These are phyloP conservation scores for Phallusia fumigata DNA, from an alignment of 23 tunicate species.

Conservation along the genomic window DNA sequence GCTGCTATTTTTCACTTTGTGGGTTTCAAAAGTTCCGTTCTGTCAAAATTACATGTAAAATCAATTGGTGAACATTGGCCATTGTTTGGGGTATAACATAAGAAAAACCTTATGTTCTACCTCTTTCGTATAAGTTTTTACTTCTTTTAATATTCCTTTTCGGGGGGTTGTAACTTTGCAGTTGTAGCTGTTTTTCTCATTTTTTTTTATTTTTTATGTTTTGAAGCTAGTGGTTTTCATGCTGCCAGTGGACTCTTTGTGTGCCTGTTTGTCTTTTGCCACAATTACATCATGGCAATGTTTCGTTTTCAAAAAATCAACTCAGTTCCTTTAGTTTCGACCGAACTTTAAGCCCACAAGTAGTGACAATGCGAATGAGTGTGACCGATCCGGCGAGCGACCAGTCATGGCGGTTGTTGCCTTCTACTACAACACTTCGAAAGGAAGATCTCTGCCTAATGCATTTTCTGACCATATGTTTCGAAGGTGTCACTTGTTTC, in stretches of 20 bases:
- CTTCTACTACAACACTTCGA: neutral
- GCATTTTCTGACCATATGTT: slow-evolving; percentile 1
- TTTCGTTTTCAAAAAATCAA: neutral
- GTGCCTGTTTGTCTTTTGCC: slow-evolving; percentile 7
- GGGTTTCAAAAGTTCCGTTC: slow-evolving; percentile 5
- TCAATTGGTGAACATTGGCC: neutral
- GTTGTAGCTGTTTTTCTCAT: slow-evolving; percentile 37
- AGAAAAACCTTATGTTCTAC: slow-evolving; percentile 13
- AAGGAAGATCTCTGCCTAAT: neutral
- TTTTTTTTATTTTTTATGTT: slow-evolving; percentile 29
- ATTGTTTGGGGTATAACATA: neutral
- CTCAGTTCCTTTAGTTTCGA: slow-evolving; percentile 7
- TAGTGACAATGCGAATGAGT: neutral
- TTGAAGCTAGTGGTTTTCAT: slow-evolving; percentile 39
- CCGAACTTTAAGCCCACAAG: slow-evolving; percentile 8
- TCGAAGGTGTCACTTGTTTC: neutral
- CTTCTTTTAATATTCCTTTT: slow-evolving; percentile 8
- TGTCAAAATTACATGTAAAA: slow-evolving; percentile 1
- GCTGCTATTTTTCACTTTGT: slow-evolving; percentile 12
- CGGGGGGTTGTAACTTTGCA: slow-evolving; percentile 32
- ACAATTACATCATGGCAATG: neutral
- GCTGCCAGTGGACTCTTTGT: slow-evolving; percentile 11
- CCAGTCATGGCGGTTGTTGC: neutral
- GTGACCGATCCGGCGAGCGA: neutral
- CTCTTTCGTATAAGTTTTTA: slow-evolving; percentile 21